Percentiles rank a stretch among this genome's conserved stretches.
Conservation (phyloP, 2,797 vertebrate species). For the Synaphobranchus kaupii region DNA sequence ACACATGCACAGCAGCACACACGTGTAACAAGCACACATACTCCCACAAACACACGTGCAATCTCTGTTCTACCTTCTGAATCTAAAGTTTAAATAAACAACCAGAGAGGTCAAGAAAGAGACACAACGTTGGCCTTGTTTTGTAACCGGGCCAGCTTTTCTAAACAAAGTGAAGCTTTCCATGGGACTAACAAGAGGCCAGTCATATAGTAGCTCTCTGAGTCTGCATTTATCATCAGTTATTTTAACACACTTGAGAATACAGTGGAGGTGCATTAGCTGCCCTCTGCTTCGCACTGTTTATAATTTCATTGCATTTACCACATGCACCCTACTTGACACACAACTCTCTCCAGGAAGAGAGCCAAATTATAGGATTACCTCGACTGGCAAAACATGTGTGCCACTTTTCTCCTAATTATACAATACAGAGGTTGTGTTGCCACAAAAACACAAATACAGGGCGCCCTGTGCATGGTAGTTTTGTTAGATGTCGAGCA, state of each 20-base stretch:
- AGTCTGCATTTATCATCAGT: slow-evolving; percentile 70
- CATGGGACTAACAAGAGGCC: slow-evolving; percentile 33
- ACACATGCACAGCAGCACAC: neutral
- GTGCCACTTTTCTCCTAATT: slow-evolving; percentile 51
- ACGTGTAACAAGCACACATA: neutral
- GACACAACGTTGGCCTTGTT: neutral
- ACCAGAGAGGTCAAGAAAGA: neutral
- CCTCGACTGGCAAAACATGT: slow-evolving; percentile 62
- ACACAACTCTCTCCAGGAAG: slow-evolving; percentile 75
- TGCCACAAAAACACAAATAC: slow-evolving; percentile 47
- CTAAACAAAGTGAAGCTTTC: slow-evolving; percentile 25
- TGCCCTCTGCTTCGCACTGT: slow-evolving; percentile 69
- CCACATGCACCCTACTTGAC: slow-evolving; percentile 82
- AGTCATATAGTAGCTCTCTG: slow-evolving; percentile 28
- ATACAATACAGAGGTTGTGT: slow-evolving; percentile 47
- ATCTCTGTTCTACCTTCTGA: neutral
- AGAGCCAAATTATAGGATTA: slow-evolving; percentile 83
- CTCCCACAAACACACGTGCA: slow-evolving; percentile 17
- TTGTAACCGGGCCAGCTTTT: neutral
- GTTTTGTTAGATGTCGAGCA: neutral
- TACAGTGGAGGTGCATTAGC: slow-evolving; percentile 81
- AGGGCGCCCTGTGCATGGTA: neutral
- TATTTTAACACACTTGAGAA: slow-evolving; percentile 82
- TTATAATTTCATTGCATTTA: slow-evolving; percentile 82
- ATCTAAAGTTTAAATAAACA: neutral